phyloP scores from a whole-genome alignment of 2,888 invertebrate genomes.

The Pardosa pseudoannulata region DNA sequence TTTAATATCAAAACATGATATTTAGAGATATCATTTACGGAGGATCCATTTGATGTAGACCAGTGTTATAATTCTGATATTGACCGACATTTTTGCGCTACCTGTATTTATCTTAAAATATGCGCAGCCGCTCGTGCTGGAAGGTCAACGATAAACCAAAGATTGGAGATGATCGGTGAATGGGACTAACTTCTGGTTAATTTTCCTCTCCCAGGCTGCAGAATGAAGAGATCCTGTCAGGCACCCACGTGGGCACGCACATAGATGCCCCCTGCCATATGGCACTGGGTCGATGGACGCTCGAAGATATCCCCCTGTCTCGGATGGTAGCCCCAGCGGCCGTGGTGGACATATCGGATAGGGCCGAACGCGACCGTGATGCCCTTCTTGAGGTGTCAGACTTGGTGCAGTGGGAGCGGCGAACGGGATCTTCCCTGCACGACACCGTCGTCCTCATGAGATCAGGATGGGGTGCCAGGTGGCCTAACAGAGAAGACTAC shows the following conservation, averaged over 20 bases:
- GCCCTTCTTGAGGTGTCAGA: constrained; percentile 66
- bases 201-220: constrained; percentile 27
- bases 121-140: no score
- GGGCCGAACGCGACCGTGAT: constrained; percentile 47
- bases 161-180: no score
- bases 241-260: constrained; percentile 47
- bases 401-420: constrained; percentile 77
- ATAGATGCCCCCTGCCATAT: constrained; percentile 57
- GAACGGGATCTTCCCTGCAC: constrained; percentile 78
- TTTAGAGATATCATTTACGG: no score
- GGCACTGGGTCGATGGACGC: neutral
- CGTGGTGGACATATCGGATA: constrained; percentile 40
- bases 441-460: constrained; percentile 79
- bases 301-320: constrained; percentile 34
- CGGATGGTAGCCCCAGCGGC: constrained; percentile 40
- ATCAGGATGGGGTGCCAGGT: constrained; percentile 77
- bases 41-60: no score
- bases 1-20: no score
- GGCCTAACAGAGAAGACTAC: constrained; percentile 73
- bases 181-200: no score
- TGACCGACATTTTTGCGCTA: no score
- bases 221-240: constrained; percentile 17
- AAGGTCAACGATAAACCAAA: no score
- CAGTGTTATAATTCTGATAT: no score
- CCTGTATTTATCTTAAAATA: no score